A percentile compares a stretch with the other conserved stretches of the same genome.
Conservation (phyloP, 1,140 invertebrate species). For the Drosophila mojavensis region DNA sequence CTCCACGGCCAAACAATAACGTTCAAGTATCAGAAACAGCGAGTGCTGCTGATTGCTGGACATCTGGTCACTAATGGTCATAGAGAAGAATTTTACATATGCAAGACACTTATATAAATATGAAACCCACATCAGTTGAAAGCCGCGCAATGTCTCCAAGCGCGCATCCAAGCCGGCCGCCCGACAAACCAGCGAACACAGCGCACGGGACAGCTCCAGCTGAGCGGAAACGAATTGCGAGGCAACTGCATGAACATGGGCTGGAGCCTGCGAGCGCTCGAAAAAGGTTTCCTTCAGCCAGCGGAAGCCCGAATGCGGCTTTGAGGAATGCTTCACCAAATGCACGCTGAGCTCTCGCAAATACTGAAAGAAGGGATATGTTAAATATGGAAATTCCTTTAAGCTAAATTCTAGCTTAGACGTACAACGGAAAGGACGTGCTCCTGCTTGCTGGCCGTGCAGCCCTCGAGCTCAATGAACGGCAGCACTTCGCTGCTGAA, state of each 20-base stretch:
- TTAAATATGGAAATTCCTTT: no score
- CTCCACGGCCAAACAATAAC: conserved; percentile 91
- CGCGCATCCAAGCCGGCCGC: conserved; percentile 88
- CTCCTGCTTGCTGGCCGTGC: conserved; percentile 93
- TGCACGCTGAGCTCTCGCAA: conserved; percentile 92
- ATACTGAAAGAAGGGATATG: conserved; percentile 85
- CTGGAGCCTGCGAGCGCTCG: conserved; percentile 86
- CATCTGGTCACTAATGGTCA: conserved; percentile 88
- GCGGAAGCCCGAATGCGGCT: conserved; percentile 82
- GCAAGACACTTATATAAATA: neutral
- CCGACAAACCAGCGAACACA: conserved; percentile 90
- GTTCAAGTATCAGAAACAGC: conserved; percentile 90
- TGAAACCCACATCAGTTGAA: conserved; percentile 89
- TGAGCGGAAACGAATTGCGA: conserved; percentile 92
- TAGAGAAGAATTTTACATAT: neutral
- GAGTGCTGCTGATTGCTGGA: conserved; percentile 87
- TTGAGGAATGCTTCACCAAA: conserved; percentile 88
- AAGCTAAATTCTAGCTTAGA: conserved; percentile 10
- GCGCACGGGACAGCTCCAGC: conserved; percentile 89
- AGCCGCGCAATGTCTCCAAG: conserved; percentile 89
- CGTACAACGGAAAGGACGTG: conserved; percentile 92
- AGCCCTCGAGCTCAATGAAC: conserved; percentile 92
- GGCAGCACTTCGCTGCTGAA: conserved; percentile 87
- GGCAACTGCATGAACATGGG: conserved; percentile 92
- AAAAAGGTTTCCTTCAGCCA: conserved; percentile 84